Conservation (phyloP, 2,113 vertebrate species). For the Agelaius phoeniceus region DNA sequence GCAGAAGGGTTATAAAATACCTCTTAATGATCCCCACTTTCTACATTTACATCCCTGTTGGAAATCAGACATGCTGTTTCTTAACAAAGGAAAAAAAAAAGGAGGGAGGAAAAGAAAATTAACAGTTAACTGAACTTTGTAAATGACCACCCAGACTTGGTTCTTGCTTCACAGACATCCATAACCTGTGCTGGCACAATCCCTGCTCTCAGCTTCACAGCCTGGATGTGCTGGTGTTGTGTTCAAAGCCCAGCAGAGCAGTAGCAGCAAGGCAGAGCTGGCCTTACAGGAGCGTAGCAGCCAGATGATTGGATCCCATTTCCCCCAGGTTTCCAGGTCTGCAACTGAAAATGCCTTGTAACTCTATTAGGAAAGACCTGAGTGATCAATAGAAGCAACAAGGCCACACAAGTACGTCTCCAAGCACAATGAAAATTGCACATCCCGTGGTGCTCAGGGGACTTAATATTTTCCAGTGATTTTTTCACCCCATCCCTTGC, state of each 20-base stretch:
- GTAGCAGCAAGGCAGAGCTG: slow-evolving; percentile 67
- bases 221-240: slow-evolving; percentile 16
- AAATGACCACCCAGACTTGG: not conserved
- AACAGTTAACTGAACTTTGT: not conserved
- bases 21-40: not conserved
- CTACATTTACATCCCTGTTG: not conserved
- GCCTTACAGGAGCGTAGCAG: slow-evolving; percentile 57
- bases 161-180: slow-evolving; percentile 26
- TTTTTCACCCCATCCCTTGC: slow-evolving; percentile 21
- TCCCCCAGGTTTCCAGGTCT: slow-evolving; percentile 58
- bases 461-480: slow-evolving; percentile 65
- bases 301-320: slow-evolving; percentile 49
- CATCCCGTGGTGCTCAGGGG: slow-evolving; percentile 46
- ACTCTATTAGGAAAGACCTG: slow-evolving; percentile 76
- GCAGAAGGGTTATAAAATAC: not conserved
- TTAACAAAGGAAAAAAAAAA: not conserved
- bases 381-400: slow-evolving; percentile 72
- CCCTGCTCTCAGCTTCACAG: slow-evolving; percentile 48
- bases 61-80: not conserved
- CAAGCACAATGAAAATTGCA: slow-evolving; percentile 64
- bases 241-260: slow-evolving; percentile 70
- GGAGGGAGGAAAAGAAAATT: not conserved
- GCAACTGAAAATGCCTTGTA: slow-evolving; percentile 71
- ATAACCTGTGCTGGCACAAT: not conserved
- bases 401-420: slow-evolving; percentile 60